Conservation (phyloP, 1,140 invertebrate species). For the Sycophaga agraensis region DNA sequence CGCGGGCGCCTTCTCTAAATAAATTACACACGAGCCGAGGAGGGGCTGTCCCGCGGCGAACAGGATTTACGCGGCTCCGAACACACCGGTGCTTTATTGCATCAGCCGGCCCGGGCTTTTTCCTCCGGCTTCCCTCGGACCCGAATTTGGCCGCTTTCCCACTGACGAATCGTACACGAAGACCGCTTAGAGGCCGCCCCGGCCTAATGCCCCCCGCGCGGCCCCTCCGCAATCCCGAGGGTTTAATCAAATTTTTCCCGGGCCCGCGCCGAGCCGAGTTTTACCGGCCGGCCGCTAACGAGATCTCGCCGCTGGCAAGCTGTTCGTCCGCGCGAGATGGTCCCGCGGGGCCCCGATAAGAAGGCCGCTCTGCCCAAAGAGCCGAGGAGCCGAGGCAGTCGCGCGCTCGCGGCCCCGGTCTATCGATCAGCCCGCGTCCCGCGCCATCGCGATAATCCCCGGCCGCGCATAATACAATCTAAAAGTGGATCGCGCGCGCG, state of each 20-base stretch:
- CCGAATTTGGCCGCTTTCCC: background rate
- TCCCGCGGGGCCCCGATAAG: too few species aligned
- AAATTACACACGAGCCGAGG: constrained; percentile 45
- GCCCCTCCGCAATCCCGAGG: too few species aligned
- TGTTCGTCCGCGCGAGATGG: too few species aligned
- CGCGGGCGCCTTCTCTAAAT: constrained; percentile 41
- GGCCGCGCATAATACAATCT: constrained; percentile 17
- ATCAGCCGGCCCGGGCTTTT: constrained; percentile 38
- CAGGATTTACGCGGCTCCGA: constrained; percentile 46
- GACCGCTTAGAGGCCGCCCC: too few species aligned
- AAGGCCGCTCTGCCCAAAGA: too few species aligned
- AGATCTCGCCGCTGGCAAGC: too few species aligned
- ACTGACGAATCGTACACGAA: background rate
- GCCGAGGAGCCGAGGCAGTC: too few species aligned
- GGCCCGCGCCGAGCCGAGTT: too few species aligned
- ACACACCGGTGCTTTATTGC: constrained; percentile 48
- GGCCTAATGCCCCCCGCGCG: too few species aligned
- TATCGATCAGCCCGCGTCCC: background rate
- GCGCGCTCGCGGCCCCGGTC: too few species aligned
- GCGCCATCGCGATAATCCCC: constrained; percentile 10
- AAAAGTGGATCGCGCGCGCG: constrained; percentile 9
- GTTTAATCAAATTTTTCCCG: too few species aligned
- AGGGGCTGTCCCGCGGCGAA: constrained; percentile 40
- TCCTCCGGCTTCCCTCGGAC: background rate
- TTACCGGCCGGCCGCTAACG: too few species aligned